Evolutionary conservation across 1,140 invertebrate species (phyloP), one percentile per base, ranked within the genome.

Genomic region (Cylas formicarius): DNA sequence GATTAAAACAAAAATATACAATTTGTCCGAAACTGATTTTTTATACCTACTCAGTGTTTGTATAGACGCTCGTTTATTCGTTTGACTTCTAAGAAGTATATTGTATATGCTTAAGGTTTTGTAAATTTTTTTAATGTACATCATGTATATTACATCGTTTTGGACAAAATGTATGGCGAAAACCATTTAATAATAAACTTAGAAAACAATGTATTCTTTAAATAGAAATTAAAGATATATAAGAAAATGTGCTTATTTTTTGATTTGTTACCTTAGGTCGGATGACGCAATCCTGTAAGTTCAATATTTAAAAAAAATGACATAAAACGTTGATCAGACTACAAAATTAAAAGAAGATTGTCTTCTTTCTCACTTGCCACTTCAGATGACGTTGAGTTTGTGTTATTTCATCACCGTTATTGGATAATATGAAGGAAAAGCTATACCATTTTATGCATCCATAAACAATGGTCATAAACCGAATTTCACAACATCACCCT

Each of bases 131-230:
- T 52, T 44, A 37, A 24, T 48, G 44, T 48, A 44, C 24, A 48
- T 41, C 38, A 18, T 48, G 52, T 53, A 53, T 53, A 47, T 50
- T 52, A 43, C 32, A 49, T 50, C 50, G 48, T 61, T 62, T 58
- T 63, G 62, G 62, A 53, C 62, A 65, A 60, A 63, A 56, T 62
- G 59, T 63, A 62, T 55, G 44, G 53, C 57, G n/a, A 56, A 47
- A 52, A 50, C 44, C 56, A 63, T 62, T 64, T 65, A 64, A 63
- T 63, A 50, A 63, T 62, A 64, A 65, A 53, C 64, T 63, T 65
- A 65, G 63, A 65, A 57, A 56, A 62, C 60, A 62, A 55, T 65
- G 63, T 65, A 65, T 65, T 65, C 63, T 65, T 65, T 64, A 61
- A 62, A 64, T 65, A 65, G 63, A 64, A 60, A 63, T 65, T 61